Conservation (phyloP, 1,140 invertebrate genomes). For the Potamilus streckersoni region DNA sequence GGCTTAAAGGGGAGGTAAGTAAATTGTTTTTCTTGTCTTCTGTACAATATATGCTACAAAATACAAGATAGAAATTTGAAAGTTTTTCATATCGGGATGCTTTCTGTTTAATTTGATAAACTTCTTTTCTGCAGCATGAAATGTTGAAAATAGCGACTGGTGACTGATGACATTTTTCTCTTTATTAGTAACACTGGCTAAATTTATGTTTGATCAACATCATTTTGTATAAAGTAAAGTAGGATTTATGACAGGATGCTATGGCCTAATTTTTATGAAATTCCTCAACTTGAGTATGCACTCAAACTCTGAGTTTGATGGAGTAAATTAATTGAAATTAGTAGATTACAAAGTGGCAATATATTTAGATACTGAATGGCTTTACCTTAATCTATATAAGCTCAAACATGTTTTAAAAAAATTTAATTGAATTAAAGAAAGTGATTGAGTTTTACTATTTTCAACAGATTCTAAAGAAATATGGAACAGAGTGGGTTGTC, state of each 20-base stretch:
- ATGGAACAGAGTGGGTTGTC: slow-evolving; percentile 44
- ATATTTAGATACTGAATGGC: too few species aligned
- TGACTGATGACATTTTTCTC: not conserved
- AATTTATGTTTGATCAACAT: not conserved
- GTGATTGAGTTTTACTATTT: not conserved
- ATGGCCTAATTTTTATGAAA: too few species aligned
- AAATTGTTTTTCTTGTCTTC: not conserved
- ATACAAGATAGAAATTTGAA: not conserved
- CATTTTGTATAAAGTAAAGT: not conserved
- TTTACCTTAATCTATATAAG: not conserved
- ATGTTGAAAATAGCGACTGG: too few species aligned
- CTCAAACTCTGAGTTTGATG: too few species aligned
- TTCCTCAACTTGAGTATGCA: too few species aligned
- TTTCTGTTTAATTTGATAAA: too few species aligned
- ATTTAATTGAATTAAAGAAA: slow-evolving; percentile 3
- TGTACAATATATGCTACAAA: not conserved
- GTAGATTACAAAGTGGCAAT: too few species aligned
- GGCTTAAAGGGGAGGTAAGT: slow-evolving; percentile 56
- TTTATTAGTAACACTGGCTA: not conserved
- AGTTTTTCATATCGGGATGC: too few species aligned
- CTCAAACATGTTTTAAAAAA: not conserved
- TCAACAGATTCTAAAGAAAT: slow-evolving; percentile 45
- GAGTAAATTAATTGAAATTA: too few species aligned
- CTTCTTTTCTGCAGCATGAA: not conserved
- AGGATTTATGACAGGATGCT: not conserved